Percentiles rank a stretch among this genome's conserved stretches.
These are phyloP conservation scores for Lycaon pictus DNA, from an alignment of 2,113 vertebrate species.

Conservation along the genomic window DNA sequence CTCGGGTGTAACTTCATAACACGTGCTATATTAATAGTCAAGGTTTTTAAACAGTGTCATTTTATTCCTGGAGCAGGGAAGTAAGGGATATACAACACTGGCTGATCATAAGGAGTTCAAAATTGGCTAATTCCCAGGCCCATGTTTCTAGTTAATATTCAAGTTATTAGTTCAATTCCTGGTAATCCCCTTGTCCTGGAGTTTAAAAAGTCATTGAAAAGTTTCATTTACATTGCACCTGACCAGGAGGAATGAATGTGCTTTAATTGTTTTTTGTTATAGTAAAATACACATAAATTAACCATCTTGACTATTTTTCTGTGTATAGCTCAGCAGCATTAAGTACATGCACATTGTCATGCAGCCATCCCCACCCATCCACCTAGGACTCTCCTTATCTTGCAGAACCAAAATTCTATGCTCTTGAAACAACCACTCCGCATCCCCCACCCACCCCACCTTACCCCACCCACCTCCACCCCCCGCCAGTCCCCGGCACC, in stretches of 20 bases:
- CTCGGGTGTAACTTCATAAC: neutral
- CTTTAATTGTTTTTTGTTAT: neutral
- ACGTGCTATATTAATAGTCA: neutral
- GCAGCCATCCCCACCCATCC: fast-evolving
- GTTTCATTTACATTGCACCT: neutral
- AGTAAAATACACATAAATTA: neutral
- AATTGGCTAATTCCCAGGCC: neutral
- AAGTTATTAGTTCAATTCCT: neutral
- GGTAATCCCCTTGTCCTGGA: neutral
- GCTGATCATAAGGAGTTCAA: neutral
- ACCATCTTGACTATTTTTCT: neutral
- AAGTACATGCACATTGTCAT: too few relatives aligned
- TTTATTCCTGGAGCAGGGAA: neutral
- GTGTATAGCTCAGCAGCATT: fast-evolving
- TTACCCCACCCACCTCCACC: too few relatives aligned
- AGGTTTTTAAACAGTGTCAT: neutral
- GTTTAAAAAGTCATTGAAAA: neutral
- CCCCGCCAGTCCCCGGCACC: too few relatives aligned
- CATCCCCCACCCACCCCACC: too few relatives aligned
- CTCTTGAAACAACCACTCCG: neutral
- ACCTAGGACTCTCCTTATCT: neutral
- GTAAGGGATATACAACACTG: neutral
- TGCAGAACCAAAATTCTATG: neutral
- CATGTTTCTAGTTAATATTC: neutral
- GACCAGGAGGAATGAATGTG: neutral